These are phyloP conservation scores for Pagrus major DNA, from an alignment of 2,113 vertebrate genomes.

Conservation along the genomic window DNA sequence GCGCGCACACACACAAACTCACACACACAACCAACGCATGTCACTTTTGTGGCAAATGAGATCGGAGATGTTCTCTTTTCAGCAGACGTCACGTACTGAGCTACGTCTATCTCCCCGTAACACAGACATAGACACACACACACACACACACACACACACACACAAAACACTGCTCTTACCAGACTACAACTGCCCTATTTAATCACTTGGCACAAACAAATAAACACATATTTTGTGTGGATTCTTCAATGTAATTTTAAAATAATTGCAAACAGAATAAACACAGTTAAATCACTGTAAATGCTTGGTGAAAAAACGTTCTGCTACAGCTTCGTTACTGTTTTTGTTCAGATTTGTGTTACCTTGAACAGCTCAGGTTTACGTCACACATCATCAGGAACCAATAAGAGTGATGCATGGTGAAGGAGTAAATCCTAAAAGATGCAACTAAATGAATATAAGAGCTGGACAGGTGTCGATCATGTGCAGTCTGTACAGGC, in stretches of 20 bases:
- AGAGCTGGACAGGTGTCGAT: background rate
- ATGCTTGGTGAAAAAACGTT: background rate
- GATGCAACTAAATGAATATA: background rate
- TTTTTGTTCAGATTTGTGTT: too few species aligned
- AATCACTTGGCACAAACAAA: background rate
- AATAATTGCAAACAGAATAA: background rate
- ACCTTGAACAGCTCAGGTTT: background rate
- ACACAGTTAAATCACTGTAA: background rate
- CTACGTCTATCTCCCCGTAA: conserved; percentile 52
- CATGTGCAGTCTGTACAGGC: background rate
- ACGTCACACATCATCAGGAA: background rate
- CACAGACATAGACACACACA: conserved; percentile 13
- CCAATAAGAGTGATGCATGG: background rate
- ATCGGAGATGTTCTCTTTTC: conserved; percentile 90
- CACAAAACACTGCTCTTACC: background rate
- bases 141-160: conserved; percentile 3
- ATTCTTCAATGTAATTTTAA: too few species aligned
- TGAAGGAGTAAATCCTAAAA: background rate
- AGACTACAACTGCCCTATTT: background rate
- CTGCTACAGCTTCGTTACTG: background rate
- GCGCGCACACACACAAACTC: conserved; percentile 10
- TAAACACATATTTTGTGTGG: too few species aligned
- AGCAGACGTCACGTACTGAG: conserved; percentile 84
- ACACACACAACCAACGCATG: conserved; percentile 36
- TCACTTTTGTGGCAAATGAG: conserved; percentile 79